These are phyloP conservation scores for Pristionchus exspectatus DNA, from an alignment of 2,888 invertebrate species.

Conservation along the genomic window DNA sequence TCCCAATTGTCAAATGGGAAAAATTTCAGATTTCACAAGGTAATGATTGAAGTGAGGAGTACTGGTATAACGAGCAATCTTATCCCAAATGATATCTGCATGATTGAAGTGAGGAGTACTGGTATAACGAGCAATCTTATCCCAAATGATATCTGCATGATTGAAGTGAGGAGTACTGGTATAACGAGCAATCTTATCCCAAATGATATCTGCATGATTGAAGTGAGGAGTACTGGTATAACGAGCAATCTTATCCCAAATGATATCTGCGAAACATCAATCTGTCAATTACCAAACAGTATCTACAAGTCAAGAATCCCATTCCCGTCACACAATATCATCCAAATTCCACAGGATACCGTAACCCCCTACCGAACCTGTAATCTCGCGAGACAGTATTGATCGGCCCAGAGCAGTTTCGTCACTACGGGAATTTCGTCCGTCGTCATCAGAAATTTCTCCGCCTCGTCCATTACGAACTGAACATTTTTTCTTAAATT, in stretches of 20 bases:
- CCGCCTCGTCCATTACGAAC: slow-evolving; percentile 79
- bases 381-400: slow-evolving; percentile 73
- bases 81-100: too few relatives aligned
- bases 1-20: not conserved
- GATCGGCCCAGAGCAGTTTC: slow-evolving; percentile 77
- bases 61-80: too few relatives aligned
- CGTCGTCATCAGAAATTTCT: slow-evolving; percentile 78
- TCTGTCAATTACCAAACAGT: not conserved
- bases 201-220: too few relatives aligned
- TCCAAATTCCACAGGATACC: not conserved
- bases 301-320: not conserved
- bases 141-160: too few relatives aligned
- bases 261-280: not conserved
- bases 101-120: too few relatives aligned
- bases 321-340: not conserved
- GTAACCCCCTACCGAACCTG: slow-evolving; percentile 61
- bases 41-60: too few relatives aligned
- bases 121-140: too few relatives aligned
- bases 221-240: not conserved
- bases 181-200: too few relatives aligned
- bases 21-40: too few relatives aligned
- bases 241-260: not conserved
- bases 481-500: slow-evolving; percentile 44
- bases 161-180: too few relatives aligned
- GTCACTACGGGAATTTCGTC: slow-evolving; percentile 75